Conservation (phyloP, 1,140 invertebrate genomes). For the Goniozus legneri region DNA sequence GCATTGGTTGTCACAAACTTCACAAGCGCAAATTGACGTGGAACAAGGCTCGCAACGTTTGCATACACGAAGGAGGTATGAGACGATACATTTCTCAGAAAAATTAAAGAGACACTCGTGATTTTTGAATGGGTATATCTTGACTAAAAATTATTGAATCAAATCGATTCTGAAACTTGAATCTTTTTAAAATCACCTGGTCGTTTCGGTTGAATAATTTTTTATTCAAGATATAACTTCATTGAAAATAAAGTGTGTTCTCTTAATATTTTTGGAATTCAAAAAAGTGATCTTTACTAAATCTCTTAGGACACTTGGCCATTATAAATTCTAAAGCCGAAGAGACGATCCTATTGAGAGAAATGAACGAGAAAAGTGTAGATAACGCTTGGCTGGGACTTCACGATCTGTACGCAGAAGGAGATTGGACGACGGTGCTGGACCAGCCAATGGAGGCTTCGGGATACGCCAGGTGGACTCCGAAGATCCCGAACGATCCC, state of each 20-base stretch:
- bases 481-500: background rate
- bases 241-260: background rate
- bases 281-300: background rate
- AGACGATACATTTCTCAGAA: background rate
- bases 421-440: constrained; percentile 12
- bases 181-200: background rate
- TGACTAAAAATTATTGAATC: background rate
- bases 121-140: background rate
- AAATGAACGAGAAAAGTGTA: background rate
- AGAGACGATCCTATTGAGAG: background rate
- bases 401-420: constrained; percentile 18
- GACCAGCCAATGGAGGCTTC: constrained; percentile 4
- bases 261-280: background rate
- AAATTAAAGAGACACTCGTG: background rate
- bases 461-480: constrained; percentile 11
- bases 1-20: constrained; percentile 8
- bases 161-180: background rate
- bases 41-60: constrained; percentile 11
- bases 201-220: background rate
- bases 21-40: constrained; percentile 4
- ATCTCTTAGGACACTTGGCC: constrained; percentile 16
- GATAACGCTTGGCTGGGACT: constrained; percentile 11
- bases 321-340: constrained; percentile 15
- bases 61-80: constrained; percentile 15
- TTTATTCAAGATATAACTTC: background rate